Conservation (phyloP, 1,140 invertebrate species). For the Hyphantria cunea region DNA sequence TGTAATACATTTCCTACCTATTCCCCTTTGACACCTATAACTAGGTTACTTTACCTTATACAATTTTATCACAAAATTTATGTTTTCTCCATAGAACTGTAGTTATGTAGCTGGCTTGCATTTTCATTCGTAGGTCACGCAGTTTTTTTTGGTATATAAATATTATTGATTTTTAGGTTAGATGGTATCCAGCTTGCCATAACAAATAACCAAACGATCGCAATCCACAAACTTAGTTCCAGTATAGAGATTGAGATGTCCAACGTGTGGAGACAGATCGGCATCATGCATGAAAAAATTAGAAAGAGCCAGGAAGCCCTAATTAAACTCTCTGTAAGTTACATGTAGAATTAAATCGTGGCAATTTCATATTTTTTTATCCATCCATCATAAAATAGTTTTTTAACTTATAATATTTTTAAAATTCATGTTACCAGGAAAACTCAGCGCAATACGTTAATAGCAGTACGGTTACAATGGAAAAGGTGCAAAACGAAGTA, state of each 20-base stretch:
- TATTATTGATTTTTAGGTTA: conserved; percentile 78
- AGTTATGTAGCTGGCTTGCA: too few species aligned
- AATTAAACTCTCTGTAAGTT: conserved; percentile 75
- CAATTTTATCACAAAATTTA: too few species aligned
- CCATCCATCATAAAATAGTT: too few species aligned
- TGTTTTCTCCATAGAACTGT: too few species aligned
- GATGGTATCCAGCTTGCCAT: conserved; percentile 87
- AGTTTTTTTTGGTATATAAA: too few species aligned
- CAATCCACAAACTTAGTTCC: conserved; percentile 87
- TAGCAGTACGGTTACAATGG: conserved; percentile 90
- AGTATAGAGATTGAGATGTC: conserved; percentile 92
- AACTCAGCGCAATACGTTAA: conserved; percentile 92
- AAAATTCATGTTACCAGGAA: conserved; percentile 77
- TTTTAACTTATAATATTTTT: too few species aligned
- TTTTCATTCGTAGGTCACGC: too few species aligned
- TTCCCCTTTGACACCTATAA: too few species aligned
- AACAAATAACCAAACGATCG: conserved; percentile 88
- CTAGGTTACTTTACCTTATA: too few species aligned
- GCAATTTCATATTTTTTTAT: not conserved
- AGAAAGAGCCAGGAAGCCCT: conserved; percentile 88
- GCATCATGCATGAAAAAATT: conserved; percentile 93
- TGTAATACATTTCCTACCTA: too few species aligned
- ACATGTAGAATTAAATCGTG: not conserved
- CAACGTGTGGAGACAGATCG: conserved; percentile 93
- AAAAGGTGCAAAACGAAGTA: conserved; percentile 90